Percentiles rank a stretch among this genome's conserved stretches.
phyloP scores from a whole-genome alignment of 2,113 vertebrate genomes.

The Colossoma macropomum region DNA sequence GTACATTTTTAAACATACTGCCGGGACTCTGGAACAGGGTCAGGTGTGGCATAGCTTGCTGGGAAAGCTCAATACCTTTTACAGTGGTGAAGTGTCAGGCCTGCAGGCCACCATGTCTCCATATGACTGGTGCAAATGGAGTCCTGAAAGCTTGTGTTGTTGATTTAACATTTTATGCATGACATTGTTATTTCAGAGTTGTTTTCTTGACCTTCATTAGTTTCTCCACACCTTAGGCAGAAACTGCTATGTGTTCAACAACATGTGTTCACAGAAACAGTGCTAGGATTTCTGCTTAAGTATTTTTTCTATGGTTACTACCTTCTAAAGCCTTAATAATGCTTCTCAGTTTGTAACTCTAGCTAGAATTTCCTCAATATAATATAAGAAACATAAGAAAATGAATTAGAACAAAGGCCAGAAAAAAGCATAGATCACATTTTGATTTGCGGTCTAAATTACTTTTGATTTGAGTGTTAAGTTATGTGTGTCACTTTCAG shows the following conservation, averaged over 20 bases:
- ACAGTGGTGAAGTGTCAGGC: not conserved
- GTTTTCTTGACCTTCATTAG: constrained; percentile 37
- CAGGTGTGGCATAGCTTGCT: constrained; percentile 3
- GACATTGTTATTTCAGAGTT: constrained; percentile 39
- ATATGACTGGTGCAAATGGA: constrained; percentile 24
- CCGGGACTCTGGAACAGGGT: not conserved
- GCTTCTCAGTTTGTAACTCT: not conserved
- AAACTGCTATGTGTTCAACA: constrained; percentile 12
- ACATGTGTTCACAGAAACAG: not conserved
- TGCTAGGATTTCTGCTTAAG: not conserved
- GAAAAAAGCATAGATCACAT: not conserved
- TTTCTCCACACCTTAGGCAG: constrained; percentile 25
- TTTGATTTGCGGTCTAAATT: no score
- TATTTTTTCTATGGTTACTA: not conserved
- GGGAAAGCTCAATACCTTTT: constrained; percentile 26
- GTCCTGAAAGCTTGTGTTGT: constrained; percentile 43
- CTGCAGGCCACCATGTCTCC: not conserved
- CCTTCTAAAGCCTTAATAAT: not conserved
- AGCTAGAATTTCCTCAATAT: not conserved
- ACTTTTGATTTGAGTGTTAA: not conserved
- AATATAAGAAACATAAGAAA: not conserved
- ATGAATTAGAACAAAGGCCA: not conserved
- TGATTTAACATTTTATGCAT: constrained; percentile 42
- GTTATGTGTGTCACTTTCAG: not conserved
- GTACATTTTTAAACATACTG: not conserved